phyloP scores from a whole-genome alignment of 2,888 invertebrate species.

The Iselma pallidipennis region DNA sequence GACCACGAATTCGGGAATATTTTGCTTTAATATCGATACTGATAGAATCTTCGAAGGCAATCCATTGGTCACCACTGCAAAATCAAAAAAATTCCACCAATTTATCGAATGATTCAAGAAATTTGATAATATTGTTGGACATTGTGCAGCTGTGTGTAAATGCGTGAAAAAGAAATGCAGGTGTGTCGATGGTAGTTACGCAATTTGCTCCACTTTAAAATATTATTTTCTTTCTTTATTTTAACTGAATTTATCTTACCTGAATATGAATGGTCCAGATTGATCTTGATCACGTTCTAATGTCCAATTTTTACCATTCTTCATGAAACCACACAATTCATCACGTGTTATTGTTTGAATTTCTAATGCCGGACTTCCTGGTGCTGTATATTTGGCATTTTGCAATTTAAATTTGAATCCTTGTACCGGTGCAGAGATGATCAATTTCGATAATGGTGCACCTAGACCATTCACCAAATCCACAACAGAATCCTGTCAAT shows the following conservation, averaged over 20 bases:
- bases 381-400: conserved; percentile 68
- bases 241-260: conserved; percentile 48
- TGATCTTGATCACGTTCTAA: conserved; percentile 77
- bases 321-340: conserved; percentile 64
- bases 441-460: conserved; percentile 69
- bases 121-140: no score
- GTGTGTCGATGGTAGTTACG: conserved; percentile 11
- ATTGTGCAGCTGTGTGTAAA: no score
- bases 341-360: conserved; percentile 65
- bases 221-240: neutral
- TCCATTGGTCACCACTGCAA: conserved; percentile 68
- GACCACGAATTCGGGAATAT: conserved; percentile 70
- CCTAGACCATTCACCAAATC: conserved; percentile 74
- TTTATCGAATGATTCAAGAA: no score
- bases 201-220: conserved; percentile 27
- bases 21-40: conserved; percentile 77
- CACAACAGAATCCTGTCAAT: conserved; percentile 75
- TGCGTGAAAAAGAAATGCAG: no score
- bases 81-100: neutral
- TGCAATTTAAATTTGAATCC: conserved; percentile 70
- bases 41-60: conserved; percentile 75
- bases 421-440: conserved; percentile 72
- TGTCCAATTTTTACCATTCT: conserved; percentile 68
- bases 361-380: conserved; percentile 67
- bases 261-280: conserved; percentile 76